Evolutionary conservation across 2,113 vertebrate species (phyloP), one percentile per base, ranked within the genome.

Genomic region (Rhinopomastus cyanomelas): DNA sequence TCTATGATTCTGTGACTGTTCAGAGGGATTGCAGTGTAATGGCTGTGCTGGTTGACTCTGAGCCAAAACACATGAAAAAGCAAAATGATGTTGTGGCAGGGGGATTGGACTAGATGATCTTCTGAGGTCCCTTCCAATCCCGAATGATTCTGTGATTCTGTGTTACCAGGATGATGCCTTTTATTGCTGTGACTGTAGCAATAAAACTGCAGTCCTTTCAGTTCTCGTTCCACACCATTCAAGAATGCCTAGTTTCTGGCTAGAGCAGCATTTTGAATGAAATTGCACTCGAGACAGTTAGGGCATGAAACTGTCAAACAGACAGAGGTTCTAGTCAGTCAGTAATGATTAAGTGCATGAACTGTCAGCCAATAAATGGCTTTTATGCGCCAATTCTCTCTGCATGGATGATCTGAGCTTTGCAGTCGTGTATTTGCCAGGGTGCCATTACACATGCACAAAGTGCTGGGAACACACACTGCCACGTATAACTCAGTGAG

Each of bases 351-450:
- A 56, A 80, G 78, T 61, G 32, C 75, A 39, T 46, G 51, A 82
- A 55, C 84, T 88, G 87, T 81, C 46, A 80, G 66, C 85, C 91
- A 65, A 56, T 80, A 87, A 93, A 52, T 66, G n/a, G 66, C 80
- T 91, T 89, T 73, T 93, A 4, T 3, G 46, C 22, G 29, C 46
- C 85, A 46, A 64, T 59, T 19, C 36, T 19, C 36, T 76, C 44
- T 11, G 37, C 76, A 85, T n/a, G 48, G 85, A 89, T 60, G 42
- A 52, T 71, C 64, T 92, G 80, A 75, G 68, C 44, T 78, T 42
- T 75, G 56, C 57, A 8, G 34, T 88, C 5, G 11, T 68, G n/a
- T 36, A n/a, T 62, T 68, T 65, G 30, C 17, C 32, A 23, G 74
- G 52, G 20, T 66, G 52, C 46, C 23, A 18, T 36, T 53, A 26